Base-by-base conservation (phyloP, 2,888 invertebrate genomes). In the Coenonympha glycerion region DNA sequence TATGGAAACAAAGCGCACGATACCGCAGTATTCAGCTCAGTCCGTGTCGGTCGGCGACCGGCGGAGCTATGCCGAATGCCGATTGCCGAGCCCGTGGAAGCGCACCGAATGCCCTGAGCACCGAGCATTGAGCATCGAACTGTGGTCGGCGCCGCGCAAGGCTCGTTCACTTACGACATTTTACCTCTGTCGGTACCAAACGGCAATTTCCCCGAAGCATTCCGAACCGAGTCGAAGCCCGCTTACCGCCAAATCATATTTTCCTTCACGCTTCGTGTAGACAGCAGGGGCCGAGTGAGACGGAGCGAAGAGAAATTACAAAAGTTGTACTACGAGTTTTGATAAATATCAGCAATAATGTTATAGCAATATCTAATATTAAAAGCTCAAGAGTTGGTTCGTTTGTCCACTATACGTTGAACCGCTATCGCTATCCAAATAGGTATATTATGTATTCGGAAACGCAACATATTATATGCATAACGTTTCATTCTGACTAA, bases 171-270 rank as follows among this genome's bases (percentile, higher is more conserved):
- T 56, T 58, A 54, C 57, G 59, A 57, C 57, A 40, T 57, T 54
- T 39, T 37, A 47, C 22, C 19, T 49, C 47, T 55, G 45, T 30
- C 41, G 47, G 53, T 51, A 55, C 58, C 51, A 58, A 56, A 52
- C 50, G 55, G 58, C 51, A 58, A 56, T 53, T 54, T 50, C 58
- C 54, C 49, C 73, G 74, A 69, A 66, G 60, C 58, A 53, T 54
- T 54, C 72, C 75, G 80, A 74, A 59, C 58, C 62, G 56, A 62
- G 64, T 72, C 78, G 79, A 77, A 58, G 50, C 44, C 50, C 66
- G 61, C 68, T 74, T 69, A 64, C 68, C 69, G 70, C 68, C 68
- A 71, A 73, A 66, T 69, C 63, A 63, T 61, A 68, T 67, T 66
- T 63, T 67, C 73, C 60, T 66, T 65, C 69, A 71, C 72, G 60